Percentiles rank a stretch among this genome's conserved stretches.
Conservation (phyloP, 2,113 vertebrate genomes). For the Poecile atricapillus region DNA sequence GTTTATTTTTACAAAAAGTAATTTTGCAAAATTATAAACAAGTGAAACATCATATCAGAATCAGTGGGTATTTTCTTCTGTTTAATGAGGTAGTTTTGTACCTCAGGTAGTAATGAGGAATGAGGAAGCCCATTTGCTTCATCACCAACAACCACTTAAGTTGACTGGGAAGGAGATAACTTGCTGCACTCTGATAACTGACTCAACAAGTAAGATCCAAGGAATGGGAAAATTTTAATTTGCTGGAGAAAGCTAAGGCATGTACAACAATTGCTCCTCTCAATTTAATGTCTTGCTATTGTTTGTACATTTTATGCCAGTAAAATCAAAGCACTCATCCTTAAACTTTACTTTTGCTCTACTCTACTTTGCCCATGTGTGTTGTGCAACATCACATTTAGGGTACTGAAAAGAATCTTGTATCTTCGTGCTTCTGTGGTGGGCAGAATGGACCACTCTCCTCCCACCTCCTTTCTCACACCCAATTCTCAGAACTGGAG, state of each 20-base stretch:
- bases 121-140: background rate
- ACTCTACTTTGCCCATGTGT: background rate
- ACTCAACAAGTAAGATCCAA: background rate
- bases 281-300: background rate
- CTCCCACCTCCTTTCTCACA: background rate
- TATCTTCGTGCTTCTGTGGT: background rate
- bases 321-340: background rate
- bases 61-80: background rate
- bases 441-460: background rate
- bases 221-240: background rate
- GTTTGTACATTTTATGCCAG: background rate
- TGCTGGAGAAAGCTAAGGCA: background rate
- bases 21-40: background rate
- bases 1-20: background rate
- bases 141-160: background rate
- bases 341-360: background rate
- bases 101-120: no score
- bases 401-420: background rate
- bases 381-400: rapidly evolving
- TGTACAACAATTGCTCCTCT: background rate
- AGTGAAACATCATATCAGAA: background rate
- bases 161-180: background rate
- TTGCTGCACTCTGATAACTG: background rate
- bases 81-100: background rate
- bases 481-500: background rate